Conservation (phyloP, 2,797 vertebrate genomes). For the Podarcis siculus region DNA sequence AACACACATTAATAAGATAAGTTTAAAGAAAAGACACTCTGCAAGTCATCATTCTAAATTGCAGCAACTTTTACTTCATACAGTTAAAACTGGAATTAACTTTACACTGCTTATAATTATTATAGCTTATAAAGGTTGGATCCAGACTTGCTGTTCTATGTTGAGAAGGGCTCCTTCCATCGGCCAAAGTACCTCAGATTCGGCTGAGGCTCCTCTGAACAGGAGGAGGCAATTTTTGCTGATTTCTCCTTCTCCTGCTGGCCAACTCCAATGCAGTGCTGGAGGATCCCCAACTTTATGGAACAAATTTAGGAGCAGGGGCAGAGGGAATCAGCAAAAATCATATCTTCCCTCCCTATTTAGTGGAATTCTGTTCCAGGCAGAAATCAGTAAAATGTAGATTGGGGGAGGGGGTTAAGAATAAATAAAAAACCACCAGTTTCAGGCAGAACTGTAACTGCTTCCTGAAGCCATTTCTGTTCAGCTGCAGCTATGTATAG, state of each 20-base stretch:
- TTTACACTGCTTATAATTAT: too few relatives aligned
- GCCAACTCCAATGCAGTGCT: too few relatives aligned
- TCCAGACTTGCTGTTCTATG: too few relatives aligned
- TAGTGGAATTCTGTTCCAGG: too few relatives aligned
- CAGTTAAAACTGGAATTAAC: not conserved
- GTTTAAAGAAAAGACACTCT: slow-evolving; percentile 51
- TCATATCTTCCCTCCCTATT: too few relatives aligned
- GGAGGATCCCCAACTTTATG: not conserved
- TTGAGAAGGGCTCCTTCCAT: too few relatives aligned
- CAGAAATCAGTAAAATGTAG: slow-evolving; percentile 32
- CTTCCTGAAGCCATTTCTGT: slow-evolving; percentile 27
- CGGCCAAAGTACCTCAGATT: too few relatives aligned
- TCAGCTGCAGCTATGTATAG: too few relatives aligned
- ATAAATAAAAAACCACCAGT: slow-evolving; percentile 48
- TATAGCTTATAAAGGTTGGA: too few relatives aligned
- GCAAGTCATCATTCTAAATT: slow-evolving; percentile 50
- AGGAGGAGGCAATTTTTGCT: too few relatives aligned
- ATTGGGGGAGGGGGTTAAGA: slow-evolving; percentile 7
- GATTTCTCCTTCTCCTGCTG: too few relatives aligned
- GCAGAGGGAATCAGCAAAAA: not conserved
- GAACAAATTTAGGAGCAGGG: not conserved
- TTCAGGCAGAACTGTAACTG: slow-evolving; percentile 35
- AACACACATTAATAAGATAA: slow-evolving; percentile 70
- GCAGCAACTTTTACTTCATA: slow-evolving; percentile 32
- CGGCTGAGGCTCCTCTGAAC: too few relatives aligned